Percentiles rank a stretch among this genome's conserved stretches.
phyloP scores from a whole-genome alignment of 2,888 invertebrate species.

The Philhelius pedissequus region DNA sequence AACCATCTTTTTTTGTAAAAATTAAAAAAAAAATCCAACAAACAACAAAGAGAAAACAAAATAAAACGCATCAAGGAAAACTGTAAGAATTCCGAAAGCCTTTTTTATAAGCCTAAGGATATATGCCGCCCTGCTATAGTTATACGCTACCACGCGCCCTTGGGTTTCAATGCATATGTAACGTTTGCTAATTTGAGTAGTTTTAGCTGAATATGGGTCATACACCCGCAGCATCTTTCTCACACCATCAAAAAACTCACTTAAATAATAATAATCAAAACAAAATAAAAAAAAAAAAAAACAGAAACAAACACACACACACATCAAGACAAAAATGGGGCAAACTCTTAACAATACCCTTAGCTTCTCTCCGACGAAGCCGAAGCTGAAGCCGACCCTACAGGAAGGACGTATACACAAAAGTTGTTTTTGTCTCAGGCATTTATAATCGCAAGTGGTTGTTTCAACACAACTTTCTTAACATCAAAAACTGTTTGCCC shows the following conservation, averaged over 20 bases:
- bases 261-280: conserved; percentile 4
- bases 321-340: conserved; percentile 20
- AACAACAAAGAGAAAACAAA: conserved; percentile 22
- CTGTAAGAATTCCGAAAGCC: conserved; percentile 49
- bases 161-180: conserved; percentile 59
- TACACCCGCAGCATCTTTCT: conserved; percentile 61
- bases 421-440: conserved; percentile 58
- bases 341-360: conserved; percentile 39
- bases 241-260: conserved; percentile 21
- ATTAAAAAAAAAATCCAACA: neutral
- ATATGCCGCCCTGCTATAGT: conserved; percentile 4
- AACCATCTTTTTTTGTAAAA: conserved; percentile 34
- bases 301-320: too few species aligned
- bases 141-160: conserved; percentile 36
- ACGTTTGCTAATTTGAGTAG: conserved; percentile 66
- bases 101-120: conserved; percentile 35
- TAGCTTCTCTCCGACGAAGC: neutral
- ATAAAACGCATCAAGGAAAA: conserved; percentile 46
- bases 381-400: too few species aligned
- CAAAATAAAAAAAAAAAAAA: neutral
- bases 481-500: conserved; percentile 55
- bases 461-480: conserved; percentile 47
- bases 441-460: conserved; percentile 46
- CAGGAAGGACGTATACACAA: conserved; percentile 42
- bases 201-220: conserved; percentile 54